Conservation (phyloP, 2,888 invertebrate genomes). For the Macrosoma leucophasiata region DNA sequence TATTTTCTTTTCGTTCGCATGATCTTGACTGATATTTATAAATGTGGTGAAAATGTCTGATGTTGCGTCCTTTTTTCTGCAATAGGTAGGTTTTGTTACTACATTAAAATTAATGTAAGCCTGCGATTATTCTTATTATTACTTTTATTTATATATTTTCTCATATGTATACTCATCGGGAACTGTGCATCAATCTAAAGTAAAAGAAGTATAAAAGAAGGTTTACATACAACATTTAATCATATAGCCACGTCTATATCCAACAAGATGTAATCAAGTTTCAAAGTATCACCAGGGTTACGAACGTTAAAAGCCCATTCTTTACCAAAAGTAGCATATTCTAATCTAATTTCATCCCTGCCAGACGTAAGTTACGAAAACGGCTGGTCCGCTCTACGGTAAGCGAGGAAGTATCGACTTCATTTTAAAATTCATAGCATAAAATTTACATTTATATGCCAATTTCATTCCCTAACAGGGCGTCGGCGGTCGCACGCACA, state of each 20-base stretch:
- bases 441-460: slow-evolving; percentile 77
- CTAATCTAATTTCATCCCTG: slow-evolving; percentile 69
- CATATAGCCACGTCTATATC: slow-evolving; percentile 26
- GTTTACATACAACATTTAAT: slow-evolving; percentile 19
- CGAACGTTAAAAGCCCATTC: slow-evolving; percentile 53
- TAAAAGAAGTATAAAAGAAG: no score
- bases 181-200: no score
- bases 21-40: no score
- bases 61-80: no score
- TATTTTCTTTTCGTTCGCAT: slow-evolving; percentile 46
- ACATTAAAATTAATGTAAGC: no score
- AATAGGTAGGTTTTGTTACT: no score
- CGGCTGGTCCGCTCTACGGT: slow-evolving; percentile 46
- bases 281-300: slow-evolving; percentile 25
- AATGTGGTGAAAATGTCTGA: no score
- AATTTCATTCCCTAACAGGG: slow-evolving; percentile 74
- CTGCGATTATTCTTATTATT: no score
- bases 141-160: no score
- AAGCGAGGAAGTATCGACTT: slow-evolving; percentile 71
- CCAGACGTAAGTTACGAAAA: slow-evolving; percentile 52
- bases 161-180: no score
- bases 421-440: slow-evolving; percentile 76
- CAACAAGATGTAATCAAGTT: slow-evolving; percentile 13
- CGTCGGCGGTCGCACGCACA: slow-evolving; percentile 67
- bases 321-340: slow-evolving; percentile 56